These are phyloP conservation scores for Apodemia zela DNA, from an alignment of 2,888 invertebrate genomes.

Conservation along the genomic window DNA sequence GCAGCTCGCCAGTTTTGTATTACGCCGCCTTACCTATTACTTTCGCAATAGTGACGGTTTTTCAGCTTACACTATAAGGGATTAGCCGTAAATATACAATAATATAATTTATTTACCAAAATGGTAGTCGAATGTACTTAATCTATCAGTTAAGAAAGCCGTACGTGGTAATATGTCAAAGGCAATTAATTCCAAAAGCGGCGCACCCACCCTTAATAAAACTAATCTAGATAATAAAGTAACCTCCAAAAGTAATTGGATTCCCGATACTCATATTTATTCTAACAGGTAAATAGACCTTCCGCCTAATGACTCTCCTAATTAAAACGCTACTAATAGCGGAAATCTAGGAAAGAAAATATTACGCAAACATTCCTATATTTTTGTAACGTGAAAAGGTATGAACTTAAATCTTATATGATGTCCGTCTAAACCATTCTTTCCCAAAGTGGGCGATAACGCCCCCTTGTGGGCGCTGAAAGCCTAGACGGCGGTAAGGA, in stretches of 20 bases:
- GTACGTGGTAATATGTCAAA: constrained; percentile 20
- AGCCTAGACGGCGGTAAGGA: no score
- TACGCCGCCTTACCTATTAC: no score
- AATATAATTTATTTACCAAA: no score
- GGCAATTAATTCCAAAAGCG: constrained; percentile 38
- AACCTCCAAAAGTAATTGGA: constrained; percentile 63
- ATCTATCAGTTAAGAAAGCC: neutral
- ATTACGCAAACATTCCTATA: neutral
- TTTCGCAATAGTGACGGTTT: no score
- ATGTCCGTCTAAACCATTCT: no score
- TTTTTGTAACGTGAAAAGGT: neutral
- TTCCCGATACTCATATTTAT: constrained; percentile 21
- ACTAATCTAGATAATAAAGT: constrained; percentile 66
- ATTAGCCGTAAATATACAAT: no score
- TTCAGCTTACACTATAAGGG: no score
- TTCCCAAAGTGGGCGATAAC: no score
- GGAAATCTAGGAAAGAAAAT: neutral
- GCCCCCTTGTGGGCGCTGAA: no score
- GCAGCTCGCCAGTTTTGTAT: no score
- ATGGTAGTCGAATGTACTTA: neutral
- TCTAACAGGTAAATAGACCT: constrained; percentile 18
- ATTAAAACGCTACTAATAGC: constrained; percentile 12
- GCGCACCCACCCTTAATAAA: constrained; percentile 49
- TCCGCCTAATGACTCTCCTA: constrained; percentile 15
- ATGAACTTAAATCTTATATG: neutral